These are phyloP conservation scores for Lutraria lutraria DNA, from an alignment of 2,888 invertebrate genomes.

Conservation along the genomic window DNA sequence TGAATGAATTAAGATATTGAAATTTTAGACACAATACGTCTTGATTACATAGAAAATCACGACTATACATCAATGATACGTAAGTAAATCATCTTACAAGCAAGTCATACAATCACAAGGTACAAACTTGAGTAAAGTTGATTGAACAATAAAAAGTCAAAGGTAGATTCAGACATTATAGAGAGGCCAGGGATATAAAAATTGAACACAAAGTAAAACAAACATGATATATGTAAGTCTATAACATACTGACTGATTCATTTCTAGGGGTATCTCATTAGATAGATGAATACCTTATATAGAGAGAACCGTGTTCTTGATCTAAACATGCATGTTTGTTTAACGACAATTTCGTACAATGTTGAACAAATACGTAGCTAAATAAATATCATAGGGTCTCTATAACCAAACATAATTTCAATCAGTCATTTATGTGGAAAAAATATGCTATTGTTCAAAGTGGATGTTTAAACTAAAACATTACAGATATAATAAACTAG, in stretches of 20 bases:
- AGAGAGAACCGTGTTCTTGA: conserved; percentile 52
- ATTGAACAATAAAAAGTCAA: neutral
- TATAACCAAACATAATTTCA: conserved; percentile 69
- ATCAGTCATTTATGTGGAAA: conserved; percentile 70
- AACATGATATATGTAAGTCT: neutral
- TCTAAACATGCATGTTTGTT: conserved; percentile 67
- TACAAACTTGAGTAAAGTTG: neutral
- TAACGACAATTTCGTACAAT: conserved; percentile 64
- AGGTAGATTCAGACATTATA: neutral
- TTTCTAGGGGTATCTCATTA: conserved; percentile 40
- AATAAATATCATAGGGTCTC: conserved; percentile 62
- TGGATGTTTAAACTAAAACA: conserved; percentile 61
- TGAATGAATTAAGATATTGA: neutral
- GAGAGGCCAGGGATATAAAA: neutral
- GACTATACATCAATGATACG: neutral
- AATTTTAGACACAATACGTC: neutral
- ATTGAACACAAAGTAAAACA: conserved; percentile 13
- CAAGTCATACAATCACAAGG: neutral
- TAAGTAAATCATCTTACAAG: neutral
- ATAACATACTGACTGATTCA: neutral
- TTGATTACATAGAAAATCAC: neutral
- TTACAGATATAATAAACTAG: conserved; percentile 52
- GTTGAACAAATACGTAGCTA: conserved; percentile 65
- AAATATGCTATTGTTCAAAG: conserved; percentile 64
- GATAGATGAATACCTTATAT: conserved; percentile 40